A percentile compares a stretch with the other conserved stretches of the same genome.
These are phyloP conservation scores for Platyrinchus mystaceus DNA, from an alignment of 2,797 vertebrate species.

Conservation along the genomic window DNA sequence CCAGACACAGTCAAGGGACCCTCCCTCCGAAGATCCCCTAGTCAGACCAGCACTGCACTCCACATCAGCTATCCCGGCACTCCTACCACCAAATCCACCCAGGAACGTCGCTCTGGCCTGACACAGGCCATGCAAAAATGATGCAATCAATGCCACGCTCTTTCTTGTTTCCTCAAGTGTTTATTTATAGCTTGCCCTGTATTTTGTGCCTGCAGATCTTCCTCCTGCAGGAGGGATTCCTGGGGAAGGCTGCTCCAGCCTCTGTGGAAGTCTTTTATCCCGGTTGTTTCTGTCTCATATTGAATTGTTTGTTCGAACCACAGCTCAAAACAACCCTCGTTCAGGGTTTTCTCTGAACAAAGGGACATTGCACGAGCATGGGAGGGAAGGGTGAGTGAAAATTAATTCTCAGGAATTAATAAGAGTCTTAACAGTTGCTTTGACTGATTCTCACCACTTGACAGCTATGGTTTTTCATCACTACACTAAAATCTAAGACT, in stretches of 20 bases:
- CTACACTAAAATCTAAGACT: not conserved
- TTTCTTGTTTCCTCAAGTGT: not conserved
- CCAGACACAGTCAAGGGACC: not conserved
- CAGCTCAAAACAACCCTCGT: not conserved
- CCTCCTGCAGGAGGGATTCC: not conserved
- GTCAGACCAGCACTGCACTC: not conserved
- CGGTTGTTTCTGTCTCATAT: rapidly evolving
- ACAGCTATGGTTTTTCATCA: not conserved
- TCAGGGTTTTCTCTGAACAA: not conserved
- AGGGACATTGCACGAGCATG: not conserved
- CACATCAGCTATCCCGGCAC: rapidly evolving
- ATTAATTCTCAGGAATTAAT: not conserved
- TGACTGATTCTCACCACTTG: not conserved
- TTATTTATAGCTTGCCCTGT: not conserved
- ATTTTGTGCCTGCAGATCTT: not conserved
- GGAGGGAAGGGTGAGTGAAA: not conserved
- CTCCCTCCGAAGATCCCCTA: no score
- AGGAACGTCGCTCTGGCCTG: rapidly evolving
- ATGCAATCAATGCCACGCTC: not conserved
- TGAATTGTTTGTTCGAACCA: rapidly evolving
- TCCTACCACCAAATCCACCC: not conserved
- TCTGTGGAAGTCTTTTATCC: not conserved
- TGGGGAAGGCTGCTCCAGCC: not conserved
- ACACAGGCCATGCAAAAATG: not conserved
- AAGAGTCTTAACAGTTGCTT: not conserved